Evolutionary conservation across 2,113 vertebrate species (phyloP), one percentile per base, ranked within the genome.

Genomic region (Balaenoptera acutorostrata): DNA sequence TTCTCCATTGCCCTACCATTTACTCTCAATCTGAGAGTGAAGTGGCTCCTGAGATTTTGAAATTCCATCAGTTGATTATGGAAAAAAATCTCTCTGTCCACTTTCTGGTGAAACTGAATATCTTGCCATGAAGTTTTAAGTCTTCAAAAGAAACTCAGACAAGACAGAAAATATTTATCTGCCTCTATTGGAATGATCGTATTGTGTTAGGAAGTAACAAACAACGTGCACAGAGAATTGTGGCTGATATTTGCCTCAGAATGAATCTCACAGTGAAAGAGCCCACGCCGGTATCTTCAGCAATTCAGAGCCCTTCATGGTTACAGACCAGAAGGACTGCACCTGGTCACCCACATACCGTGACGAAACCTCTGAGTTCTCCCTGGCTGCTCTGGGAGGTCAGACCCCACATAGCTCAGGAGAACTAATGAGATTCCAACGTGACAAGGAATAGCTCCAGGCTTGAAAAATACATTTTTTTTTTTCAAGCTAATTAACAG

Each of bases 391-490:
- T 3, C 59, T 55, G 14, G n/a, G 69, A 36, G 41, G 12, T 95
- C 59, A 93, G 20, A 44, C 20, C 17, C 64, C 66, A 31, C 39
- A 89, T 90, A 82, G n/a, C 33, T 95, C 39, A 1, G 57, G 63
- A 96, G 66, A 75, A 21, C 41, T 92, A 86, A 95, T 75, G 80
- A 95, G 93, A 88, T 90, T 96, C 25, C 49, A 57, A n/a, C 20
- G 20, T 85, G 41, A 87, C 68, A 64, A 46, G 23, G 29, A 57
- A 82, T 13, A n/a, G 25, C 63, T 90, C 31, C 33, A 83, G 68
- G 18, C 44, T 72, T 86, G 4, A 63, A 88, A 86, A 95, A 83
- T 27, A 77, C 9, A 52, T 11, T 18, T 25, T n/a, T 18, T n/a
- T 18, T 6, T 15, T 8, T 17, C 72, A 93, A 84, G 46, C 36